Evolutionary conservation across 2,797 vertebrate species (phyloP).

Genomic region (Sebastes wilsoni): DNA sequence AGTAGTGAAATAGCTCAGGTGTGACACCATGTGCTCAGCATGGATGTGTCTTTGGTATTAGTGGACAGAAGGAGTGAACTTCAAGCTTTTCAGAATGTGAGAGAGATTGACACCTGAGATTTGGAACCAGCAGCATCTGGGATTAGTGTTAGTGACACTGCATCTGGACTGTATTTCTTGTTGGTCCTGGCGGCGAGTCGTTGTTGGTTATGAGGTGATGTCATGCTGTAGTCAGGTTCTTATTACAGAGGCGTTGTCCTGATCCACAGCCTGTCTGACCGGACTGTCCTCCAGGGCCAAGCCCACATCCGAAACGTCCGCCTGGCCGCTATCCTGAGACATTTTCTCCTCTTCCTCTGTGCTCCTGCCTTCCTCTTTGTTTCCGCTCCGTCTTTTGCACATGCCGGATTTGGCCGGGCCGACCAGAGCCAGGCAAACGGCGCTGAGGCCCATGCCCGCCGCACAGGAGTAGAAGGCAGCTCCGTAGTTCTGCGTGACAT

Average conservation of each 20-base stretch:
- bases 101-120: slow-evolving; percentile 39
- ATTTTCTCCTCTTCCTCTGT: slow-evolving; percentile 22
- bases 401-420: slow-evolving; percentile 79
- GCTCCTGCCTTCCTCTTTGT: not conserved
- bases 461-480: slow-evolving; percentile 94
- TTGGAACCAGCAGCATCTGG: slow-evolving; percentile 3
- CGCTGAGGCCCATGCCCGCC: slow-evolving; percentile 86
- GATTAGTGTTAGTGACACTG: not conserved
- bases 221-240: not conserved
- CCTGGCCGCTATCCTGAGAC: slow-evolving; percentile 44
- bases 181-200: not conserved
- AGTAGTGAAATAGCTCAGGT: not conserved
- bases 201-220: not conserved
- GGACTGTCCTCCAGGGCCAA: slow-evolving; percentile 39
- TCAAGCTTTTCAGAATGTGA: slow-evolving; percentile 23
- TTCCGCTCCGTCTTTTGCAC: not conserved
- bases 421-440: slow-evolving; percentile 88
- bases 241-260: slow-evolving; percentile 17
- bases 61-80: slow-evolving; percentile 1
- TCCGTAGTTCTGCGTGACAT: slow-evolving; percentile 89
- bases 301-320: slow-evolving; percentile 72
- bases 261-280: not conserved
- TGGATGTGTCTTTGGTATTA: slow-evolving; percentile 34
- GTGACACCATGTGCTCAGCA: not conserved
- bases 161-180: not conserved